Conservation (phyloP, 2,113 vertebrate species). For the Brachirus orientalis region DNA sequence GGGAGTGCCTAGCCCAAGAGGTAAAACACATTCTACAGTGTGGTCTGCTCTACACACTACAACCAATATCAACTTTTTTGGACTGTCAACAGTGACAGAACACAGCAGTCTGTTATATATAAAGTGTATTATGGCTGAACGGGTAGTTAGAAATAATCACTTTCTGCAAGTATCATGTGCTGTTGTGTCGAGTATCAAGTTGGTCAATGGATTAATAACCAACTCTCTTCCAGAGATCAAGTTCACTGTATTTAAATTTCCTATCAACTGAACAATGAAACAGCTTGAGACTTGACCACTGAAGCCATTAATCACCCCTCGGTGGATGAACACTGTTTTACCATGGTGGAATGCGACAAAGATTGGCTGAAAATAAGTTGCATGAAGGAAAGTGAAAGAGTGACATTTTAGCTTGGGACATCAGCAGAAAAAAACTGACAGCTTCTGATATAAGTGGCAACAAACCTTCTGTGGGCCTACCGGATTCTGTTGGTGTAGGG, state of each 20-base stretch:
- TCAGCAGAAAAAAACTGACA: not conserved
- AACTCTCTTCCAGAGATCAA: too few relatives aligned
- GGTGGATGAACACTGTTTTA: not conserved
- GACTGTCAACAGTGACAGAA: not conserved
- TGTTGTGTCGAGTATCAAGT: too few relatives aligned
- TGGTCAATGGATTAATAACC: too few relatives aligned
- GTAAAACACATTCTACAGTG: not conserved
- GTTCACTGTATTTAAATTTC: too few relatives aligned
- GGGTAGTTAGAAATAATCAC: too few relatives aligned
- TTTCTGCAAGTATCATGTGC: too few relatives aligned
- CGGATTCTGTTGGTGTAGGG: conserved; percentile 88
- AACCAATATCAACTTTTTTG: too few relatives aligned
- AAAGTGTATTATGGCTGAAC: too few relatives aligned
- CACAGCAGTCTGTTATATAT: not conserved
- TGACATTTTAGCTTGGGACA: not conserved
- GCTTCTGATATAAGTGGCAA: not conserved
- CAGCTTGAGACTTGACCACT: not conserved
- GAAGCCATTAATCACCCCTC: not conserved
- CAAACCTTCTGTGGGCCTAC: conserved; percentile 59
- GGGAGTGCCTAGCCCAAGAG: too few relatives aligned
- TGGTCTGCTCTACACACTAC: not conserved
- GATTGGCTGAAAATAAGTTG: not conserved
- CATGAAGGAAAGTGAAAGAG: not conserved
- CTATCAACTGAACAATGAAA: not conserved
- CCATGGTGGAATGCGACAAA: not conserved